Conservation (phyloP, 2,888 invertebrate species). For the Cryptocephalus moraei region DNA sequence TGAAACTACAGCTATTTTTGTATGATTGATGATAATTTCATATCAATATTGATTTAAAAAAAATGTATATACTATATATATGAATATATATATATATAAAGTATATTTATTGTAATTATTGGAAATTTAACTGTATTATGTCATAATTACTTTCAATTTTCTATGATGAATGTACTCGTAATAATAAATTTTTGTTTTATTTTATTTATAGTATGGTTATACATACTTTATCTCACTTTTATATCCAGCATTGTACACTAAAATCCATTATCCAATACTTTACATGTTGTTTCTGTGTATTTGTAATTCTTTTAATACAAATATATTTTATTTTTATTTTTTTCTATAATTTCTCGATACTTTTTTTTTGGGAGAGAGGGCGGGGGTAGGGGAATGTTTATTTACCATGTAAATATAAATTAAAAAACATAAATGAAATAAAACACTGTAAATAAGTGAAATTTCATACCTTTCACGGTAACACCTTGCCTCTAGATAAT, state of each 20-base stretch:
- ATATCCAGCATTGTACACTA: constrained; percentile 24
- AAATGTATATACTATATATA: no score
- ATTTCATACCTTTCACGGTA: constrained; percentile 10
- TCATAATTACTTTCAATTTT: not conserved
- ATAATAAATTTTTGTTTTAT: not conserved
- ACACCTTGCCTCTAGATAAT: constrained; percentile 28
- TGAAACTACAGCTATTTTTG: constrained; percentile 7
- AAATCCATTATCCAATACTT: constrained; percentile 27
- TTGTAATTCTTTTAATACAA: constrained; percentile 34
- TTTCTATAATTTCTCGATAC: constrained; percentile 19
- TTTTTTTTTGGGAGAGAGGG: constrained; percentile 12
- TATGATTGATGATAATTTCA: constrained; percentile 14
- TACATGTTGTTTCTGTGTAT: constrained; percentile 34
- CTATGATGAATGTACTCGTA: not conserved
- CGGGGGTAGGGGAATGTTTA: constrained; percentile 7
- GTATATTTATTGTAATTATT: no score
- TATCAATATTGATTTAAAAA: no score
- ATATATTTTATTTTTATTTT: constrained; percentile 34
- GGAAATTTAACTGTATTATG: no score
- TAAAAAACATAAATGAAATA: constrained; percentile 7
- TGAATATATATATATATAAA: no score
- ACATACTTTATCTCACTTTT: constrained; percentile 29
- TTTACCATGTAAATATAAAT: constrained; percentile 19
- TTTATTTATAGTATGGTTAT: constrained; percentile 31
- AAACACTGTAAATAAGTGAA: constrained; percentile 12